Conservation (phyloP, 2,797 vertebrate species). For the Gymnoscopelus microlampas region DNA sequence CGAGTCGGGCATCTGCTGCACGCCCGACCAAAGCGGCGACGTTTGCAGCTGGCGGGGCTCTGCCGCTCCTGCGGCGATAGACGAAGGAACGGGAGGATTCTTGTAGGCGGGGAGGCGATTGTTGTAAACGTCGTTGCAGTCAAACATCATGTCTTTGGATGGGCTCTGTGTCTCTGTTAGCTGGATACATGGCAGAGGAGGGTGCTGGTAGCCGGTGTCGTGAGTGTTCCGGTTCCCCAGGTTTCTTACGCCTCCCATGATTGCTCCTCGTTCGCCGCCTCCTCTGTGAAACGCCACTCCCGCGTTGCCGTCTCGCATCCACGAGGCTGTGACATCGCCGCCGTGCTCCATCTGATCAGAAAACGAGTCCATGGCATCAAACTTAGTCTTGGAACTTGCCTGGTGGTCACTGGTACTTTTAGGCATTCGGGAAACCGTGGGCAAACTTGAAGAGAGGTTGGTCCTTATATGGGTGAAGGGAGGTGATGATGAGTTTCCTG, state of each 20-base stretch:
- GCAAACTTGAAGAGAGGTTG: neutral
- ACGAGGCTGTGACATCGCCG: fast-evolving
- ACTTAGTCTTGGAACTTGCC: neutral
- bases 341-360: neutral
- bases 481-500: constrained; percentile 3
- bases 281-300: neutral
- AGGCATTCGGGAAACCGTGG: neutral
- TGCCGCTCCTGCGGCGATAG: neutral
- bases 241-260: neutral
- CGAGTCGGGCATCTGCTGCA: neutral
- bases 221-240: neutral
- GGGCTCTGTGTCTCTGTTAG: constrained; percentile 10
- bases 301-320: neutral
- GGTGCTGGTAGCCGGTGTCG: constrained; percentile 16
- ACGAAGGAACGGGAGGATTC: neutral
- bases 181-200: constrained; percentile 18
- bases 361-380: constrained; percentile 10
- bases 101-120: constrained; percentile 9
- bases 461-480: constrained; percentile 2
- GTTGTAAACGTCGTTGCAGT: neutral
- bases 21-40: constrained; percentile 20
- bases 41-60: constrained; percentile 20
- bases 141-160: constrained; percentile 1
- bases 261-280: neutral
- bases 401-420: neutral